Percentiles rank a stretch among this genome's conserved stretches.
Evolutionary conservation across 2,113 vertebrate genomes (phyloP).

Genomic region (Hemicordylus capensis): DNA sequence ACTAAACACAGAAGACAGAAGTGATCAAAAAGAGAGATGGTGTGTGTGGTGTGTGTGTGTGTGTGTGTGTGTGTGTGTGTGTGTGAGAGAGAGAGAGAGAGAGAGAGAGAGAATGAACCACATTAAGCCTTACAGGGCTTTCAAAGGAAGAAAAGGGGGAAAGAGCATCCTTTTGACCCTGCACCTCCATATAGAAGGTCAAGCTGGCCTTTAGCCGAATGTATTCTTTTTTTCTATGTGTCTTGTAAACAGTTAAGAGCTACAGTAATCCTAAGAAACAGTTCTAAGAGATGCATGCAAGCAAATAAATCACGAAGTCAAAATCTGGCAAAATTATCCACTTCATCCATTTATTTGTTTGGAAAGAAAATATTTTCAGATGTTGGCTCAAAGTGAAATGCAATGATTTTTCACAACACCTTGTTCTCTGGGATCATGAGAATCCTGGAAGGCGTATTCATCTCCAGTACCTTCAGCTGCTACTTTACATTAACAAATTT

Average conservation of each 20-base stretch:
- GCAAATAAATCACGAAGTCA: background rate
- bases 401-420: background rate
- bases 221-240: background rate
- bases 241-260: background rate
- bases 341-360: background rate
- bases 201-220: background rate
- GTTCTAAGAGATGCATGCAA: no score
- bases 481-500: background rate
- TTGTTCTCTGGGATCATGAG: background rate
- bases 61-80: no score
- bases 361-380: background rate
- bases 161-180: background rate
- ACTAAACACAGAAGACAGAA: background rate
- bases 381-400: background rate
- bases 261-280: background rate
- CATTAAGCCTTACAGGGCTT: background rate
- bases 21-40: background rate
- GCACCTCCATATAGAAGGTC: background rate
- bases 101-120: no score
- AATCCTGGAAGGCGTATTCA: no score
- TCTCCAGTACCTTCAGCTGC: background rate
- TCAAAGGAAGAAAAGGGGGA: background rate
- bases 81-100: no score
- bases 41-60: no score
- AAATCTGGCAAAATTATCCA: background rate